Evolutionary conservation across 2,797 vertebrate species (phyloP).

Genomic region (Pagetopsis macropterus): DNA sequence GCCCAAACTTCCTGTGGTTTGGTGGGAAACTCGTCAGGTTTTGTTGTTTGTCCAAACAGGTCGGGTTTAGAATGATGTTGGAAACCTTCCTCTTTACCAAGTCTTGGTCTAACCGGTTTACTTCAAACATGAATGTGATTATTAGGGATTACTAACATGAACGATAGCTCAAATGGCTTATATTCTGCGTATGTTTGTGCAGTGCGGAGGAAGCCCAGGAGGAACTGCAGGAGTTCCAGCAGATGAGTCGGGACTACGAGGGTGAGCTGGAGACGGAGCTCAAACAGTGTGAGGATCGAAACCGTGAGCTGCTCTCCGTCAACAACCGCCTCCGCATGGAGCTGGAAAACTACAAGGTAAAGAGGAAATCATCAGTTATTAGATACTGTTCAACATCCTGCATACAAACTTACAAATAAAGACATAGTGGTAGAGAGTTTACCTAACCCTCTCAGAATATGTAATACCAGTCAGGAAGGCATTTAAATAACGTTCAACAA

Average conservation of each 20-base stretch:
- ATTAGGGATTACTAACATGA: not conserved
- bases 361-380: not conserved
- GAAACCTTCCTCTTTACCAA: not conserved
- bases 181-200: conserved; percentile 1
- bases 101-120: conserved; percentile 2
- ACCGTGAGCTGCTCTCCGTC: conserved; percentile 88
- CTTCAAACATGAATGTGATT: not conserved
- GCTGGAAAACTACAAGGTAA: conserved; percentile 91
- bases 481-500: conserved; percentile 9
- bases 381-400: not conserved
- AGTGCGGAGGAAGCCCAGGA: conserved; percentile 89
- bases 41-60: not conserved
- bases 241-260: conserved; percentile 96
- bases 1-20: not conserved
- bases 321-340: conserved; percentile 90
- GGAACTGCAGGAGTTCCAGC: conserved; percentile 94
- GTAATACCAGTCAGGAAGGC: not conserved
- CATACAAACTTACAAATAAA: not conserved
- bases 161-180: not conserved
- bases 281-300: conserved; percentile 90
- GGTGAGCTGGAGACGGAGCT: conserved; percentile 93
- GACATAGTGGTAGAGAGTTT: not conserved
- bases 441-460: not conserved
- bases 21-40: not conserved
- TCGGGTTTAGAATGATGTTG: conserved; percentile 1